Conservation (phyloP, 2,113 vertebrate genomes). For the Nesoenas mayeri region DNA sequence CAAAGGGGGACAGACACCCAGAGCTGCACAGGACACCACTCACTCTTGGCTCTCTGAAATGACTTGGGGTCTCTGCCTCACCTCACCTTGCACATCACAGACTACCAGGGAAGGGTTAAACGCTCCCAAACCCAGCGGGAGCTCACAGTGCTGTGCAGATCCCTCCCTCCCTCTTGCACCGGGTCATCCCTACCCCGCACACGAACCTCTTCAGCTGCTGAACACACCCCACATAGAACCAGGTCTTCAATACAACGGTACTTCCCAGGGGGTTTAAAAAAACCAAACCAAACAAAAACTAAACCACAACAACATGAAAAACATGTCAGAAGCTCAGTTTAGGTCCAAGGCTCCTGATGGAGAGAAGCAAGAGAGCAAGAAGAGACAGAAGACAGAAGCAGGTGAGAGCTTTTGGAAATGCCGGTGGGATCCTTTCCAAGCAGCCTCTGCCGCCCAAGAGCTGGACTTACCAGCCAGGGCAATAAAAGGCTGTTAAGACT, state of each 20-base stretch:
- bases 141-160: background rate
- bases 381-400: background rate
- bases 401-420: background rate
- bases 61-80: background rate
- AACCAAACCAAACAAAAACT: no score
- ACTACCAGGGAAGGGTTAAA: background rate
- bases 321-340: background rate
- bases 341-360: background rate
- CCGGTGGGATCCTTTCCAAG: background rate
- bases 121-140: background rate
- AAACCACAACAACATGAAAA: no score
- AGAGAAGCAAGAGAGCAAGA: background rate
- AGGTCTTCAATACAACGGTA: background rate
- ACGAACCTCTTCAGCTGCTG: background rate
- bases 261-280: background rate
- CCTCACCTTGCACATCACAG: rapidly evolving
- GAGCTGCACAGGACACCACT: background rate
- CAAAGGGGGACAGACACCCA: background rate
- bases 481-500: conserved; percentile 2
- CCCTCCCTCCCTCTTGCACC: background rate
- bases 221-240: rapidly evolving
- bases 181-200: rapidly evolving
- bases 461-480: background rate
- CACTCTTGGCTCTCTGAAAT: background rate
- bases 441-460: background rate